A percentile compares a stretch with the other conserved stretches of the same genome.
Conservation (phyloP, 2,797 vertebrate species). For the Graptemys geographica region DNA sequence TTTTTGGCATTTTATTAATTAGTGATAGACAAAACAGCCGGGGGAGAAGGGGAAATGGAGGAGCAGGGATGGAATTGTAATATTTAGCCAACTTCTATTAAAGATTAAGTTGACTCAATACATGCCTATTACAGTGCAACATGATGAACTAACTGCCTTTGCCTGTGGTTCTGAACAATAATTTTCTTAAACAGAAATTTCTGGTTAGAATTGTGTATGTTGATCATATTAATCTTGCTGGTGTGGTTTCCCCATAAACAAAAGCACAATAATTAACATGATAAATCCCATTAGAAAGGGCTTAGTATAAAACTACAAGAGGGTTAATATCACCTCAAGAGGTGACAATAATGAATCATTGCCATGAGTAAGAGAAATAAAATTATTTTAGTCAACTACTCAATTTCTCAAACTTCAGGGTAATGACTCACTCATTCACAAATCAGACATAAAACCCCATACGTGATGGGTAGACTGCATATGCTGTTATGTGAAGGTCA, state of each 20-base stretch:
- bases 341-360: neutral
- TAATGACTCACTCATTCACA: constrained; percentile 27
- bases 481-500: neutral
- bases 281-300: neutral
- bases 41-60: neutral
- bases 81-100: neutral
- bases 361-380: constrained; percentile 19
- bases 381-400: constrained; percentile 38
- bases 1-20: neutral
- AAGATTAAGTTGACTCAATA: neutral
- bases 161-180: neutral
- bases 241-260: neutral
- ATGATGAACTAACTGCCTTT: neutral
- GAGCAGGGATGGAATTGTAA: neutral
- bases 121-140: neutral
- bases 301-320: constrained; percentile 2
- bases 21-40: neutral
- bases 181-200: neutral
- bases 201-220: neutral
- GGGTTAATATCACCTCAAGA: constrained; percentile 1
- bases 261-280: neutral
- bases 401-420: constrained; percentile 1
- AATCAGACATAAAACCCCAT: constrained; percentile 32
- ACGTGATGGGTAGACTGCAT: neutral
- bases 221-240: neutral